Conservation (phyloP, 2,888 invertebrate genomes). For the Heliconius hortense region DNA sequence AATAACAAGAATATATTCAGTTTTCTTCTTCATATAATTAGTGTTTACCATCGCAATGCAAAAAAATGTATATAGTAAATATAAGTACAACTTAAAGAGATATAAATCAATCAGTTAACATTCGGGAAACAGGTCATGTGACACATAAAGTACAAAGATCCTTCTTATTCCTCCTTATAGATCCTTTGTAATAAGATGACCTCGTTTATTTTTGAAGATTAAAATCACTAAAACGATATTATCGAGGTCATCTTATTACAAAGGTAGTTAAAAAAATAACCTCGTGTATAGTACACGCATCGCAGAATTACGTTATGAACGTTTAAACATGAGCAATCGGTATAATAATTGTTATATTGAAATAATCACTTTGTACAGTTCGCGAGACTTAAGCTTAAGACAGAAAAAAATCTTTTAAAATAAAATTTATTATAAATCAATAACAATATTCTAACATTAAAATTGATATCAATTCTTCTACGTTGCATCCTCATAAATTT, state of each 20-base stretch:
- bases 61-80: neutral
- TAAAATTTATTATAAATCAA: no score
- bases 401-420: no score
- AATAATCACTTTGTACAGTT: neutral
- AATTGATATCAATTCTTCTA: no score
- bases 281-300: neutral
- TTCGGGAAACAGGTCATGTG: constrained; percentile 1
- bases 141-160: constrained; percentile 4
- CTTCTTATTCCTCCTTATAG: no score
- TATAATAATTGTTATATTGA: neutral
- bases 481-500: no score
- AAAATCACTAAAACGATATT: constrained; percentile 1
- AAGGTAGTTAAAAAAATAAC: neutral
- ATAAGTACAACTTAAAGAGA: neutral
- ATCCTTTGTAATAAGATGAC: neutral
- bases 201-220: constrained; percentile 5
- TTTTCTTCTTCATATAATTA: neutral
- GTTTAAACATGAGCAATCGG: neutral
- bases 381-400: no score
- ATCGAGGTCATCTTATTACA: neutral
- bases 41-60: neutral
- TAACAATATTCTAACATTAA: no score
- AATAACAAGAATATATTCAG: no score
- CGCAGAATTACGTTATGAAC: neutral
- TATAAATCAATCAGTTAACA: constrained; percentile 14